Conservation (phyloP, 2,888 invertebrate species). For the Campaea margaritaria region DNA sequence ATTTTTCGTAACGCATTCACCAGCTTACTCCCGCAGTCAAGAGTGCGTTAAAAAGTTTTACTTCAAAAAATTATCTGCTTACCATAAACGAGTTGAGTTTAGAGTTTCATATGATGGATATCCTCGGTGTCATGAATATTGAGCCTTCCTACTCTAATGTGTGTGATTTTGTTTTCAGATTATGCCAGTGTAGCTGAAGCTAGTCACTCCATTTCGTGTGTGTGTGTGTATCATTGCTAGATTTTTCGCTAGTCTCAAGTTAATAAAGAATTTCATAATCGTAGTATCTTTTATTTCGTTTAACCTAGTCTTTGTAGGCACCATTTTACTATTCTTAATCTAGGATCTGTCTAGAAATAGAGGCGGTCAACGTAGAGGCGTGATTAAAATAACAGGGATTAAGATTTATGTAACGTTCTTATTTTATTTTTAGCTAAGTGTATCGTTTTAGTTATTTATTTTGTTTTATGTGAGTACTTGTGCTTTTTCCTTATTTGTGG, state of each 20-base stretch:
- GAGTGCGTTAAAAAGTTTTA: no score
- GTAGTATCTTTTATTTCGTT: not conserved
- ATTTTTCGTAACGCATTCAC: no score
- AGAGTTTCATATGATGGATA: not conserved
- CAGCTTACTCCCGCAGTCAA: no score
- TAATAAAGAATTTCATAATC: constrained; percentile 6
- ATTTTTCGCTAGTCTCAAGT: constrained; percentile 11
- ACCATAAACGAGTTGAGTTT: no score
- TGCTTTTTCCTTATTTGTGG: not conserved
- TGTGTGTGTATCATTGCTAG: constrained; percentile 14
- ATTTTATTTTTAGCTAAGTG: not conserved
- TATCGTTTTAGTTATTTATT: not conserved
- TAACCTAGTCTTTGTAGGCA: not conserved
- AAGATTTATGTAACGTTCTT: no score
- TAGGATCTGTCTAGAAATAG: not conserved
- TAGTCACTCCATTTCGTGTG: constrained; percentile 28
- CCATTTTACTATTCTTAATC: not conserved
- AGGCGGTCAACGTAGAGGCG: not conserved
- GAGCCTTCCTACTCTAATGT: not conserved
- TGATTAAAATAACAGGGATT: no score
- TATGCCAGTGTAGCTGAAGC: constrained; percentile 36
- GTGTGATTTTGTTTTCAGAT: constrained; percentile 35
- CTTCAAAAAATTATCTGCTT: no score
- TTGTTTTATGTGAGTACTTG: not conserved
- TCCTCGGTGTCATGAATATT: no score